Conservation (phyloP, 2,888 invertebrate genomes). For the Rhingia rostrata region DNA sequence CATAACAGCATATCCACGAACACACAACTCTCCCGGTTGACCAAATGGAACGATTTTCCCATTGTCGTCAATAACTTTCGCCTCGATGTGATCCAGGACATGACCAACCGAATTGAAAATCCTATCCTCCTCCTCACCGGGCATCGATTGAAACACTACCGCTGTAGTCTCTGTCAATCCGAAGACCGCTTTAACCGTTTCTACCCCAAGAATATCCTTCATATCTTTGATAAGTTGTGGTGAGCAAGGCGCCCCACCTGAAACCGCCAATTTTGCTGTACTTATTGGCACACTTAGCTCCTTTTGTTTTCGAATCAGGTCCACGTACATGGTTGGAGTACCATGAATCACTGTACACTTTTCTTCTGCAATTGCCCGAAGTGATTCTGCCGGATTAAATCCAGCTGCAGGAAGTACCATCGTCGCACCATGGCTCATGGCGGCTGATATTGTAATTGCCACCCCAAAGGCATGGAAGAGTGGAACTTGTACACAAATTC, state of each 20-base stretch:
- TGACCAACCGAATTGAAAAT: slow-evolving; percentile 84
- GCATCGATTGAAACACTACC: slow-evolving; percentile 84
- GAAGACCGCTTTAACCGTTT: slow-evolving; percentile 84
- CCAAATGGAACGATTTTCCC: slow-evolving; percentile 87
- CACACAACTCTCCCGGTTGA: slow-evolving; percentile 88
- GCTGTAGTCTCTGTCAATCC: slow-evolving; percentile 86
- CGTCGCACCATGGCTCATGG: slow-evolving; percentile 86
- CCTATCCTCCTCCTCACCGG: slow-evolving; percentile 82
- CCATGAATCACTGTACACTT: slow-evolving; percentile 89
- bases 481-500: slow-evolving; percentile 87
- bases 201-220: slow-evolving; percentile 82
- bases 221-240: slow-evolving; percentile 85
- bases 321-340: slow-evolving; percentile 94
- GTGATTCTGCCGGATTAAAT: slow-evolving; percentile 86
- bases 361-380: slow-evolving; percentile 87
- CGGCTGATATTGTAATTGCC: slow-evolving; percentile 85
- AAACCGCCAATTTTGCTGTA: slow-evolving; percentile 85
- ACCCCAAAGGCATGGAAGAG: slow-evolving; percentile 93
- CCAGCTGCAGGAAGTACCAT: slow-evolving; percentile 85
- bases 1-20: slow-evolving; percentile 89
- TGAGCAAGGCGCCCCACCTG: slow-evolving; percentile 90
- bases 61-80: slow-evolving; percentile 85
- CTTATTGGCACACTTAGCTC: slow-evolving; percentile 83
- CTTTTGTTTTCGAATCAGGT: slow-evolving; percentile 85
- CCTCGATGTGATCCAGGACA: slow-evolving; percentile 85